These are phyloP conservation scores for Herminia tarsipennalis DNA, from an alignment of 2,888 invertebrate species.

Conservation along the genomic window DNA sequence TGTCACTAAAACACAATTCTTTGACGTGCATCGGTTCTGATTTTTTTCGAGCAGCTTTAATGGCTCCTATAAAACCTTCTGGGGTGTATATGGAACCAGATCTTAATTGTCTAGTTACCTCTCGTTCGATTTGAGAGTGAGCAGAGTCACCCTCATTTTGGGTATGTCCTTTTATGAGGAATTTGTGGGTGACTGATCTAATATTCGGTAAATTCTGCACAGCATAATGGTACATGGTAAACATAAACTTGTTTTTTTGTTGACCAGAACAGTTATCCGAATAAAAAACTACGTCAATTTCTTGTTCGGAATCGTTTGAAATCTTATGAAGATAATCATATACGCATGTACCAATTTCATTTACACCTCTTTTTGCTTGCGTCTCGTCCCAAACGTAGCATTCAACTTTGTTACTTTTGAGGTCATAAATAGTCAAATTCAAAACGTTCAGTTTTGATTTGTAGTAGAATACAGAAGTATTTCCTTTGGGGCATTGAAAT, in stretches of 20 bases:
- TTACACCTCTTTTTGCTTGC: slow-evolving; percentile 48
- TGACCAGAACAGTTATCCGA: too few relatives aligned
- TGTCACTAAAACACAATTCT: too few relatives aligned
- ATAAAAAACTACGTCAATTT: not conserved
- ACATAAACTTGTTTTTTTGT: too few relatives aligned
- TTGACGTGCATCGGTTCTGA: too few relatives aligned
- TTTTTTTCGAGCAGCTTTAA: too few relatives aligned
- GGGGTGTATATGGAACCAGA: too few relatives aligned
- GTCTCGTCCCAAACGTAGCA: slow-evolving; percentile 57
- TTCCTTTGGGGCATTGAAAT: slow-evolving; percentile 49
- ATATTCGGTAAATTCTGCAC: not conserved
- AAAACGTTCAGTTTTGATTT: slow-evolving; percentile 46
- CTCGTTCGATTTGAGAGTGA: too few relatives aligned
- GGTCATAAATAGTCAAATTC: slow-evolving; percentile 48
- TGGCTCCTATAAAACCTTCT: too few relatives aligned
- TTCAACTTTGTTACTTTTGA: slow-evolving; percentile 36
- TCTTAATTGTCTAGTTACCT: too few relatives aligned
- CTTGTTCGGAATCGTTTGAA: slow-evolving; percentile 9
- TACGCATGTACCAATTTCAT: slow-evolving; percentile 54
- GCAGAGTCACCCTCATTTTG: too few relatives aligned
- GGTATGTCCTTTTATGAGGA: too few relatives aligned
- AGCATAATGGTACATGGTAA: too few relatives aligned
- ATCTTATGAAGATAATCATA: slow-evolving; percentile 45
- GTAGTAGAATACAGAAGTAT: slow-evolving; percentile 48
- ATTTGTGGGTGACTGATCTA: not conserved